Evolutionary conservation across 35 echinoderm and acorn worm genomes (phyloP).

Genomic region (Strongylocentrotus purpuratus): DNA sequence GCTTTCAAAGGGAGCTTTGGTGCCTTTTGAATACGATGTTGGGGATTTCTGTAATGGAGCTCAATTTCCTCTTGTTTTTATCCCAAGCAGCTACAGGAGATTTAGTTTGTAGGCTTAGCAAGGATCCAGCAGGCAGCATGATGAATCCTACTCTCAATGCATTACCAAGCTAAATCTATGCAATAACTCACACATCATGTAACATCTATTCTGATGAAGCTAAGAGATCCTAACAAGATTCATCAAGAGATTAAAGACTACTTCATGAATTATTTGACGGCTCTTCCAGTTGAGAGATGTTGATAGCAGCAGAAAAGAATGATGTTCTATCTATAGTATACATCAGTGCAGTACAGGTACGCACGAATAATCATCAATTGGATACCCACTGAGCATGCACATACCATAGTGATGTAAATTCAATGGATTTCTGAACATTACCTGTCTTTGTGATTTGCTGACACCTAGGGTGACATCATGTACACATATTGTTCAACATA

Average conservation of each 20-base stretch:
- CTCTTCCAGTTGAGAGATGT: no score
- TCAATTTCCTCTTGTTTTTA: slow-evolving; percentile 19
- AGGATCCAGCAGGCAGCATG: neutral
- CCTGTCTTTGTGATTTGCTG: no score
- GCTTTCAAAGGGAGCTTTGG: neutral
- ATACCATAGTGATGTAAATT: no score
- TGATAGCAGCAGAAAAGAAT: no score
- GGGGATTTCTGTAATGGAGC: slow-evolving; percentile 30
- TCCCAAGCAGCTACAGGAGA: neutral
- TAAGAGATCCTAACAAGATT: neutral
- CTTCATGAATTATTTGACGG: neutral
- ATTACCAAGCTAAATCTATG: neutral
- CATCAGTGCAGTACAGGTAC: no score
- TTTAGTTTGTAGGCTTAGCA: neutral
- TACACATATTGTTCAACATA: no score
- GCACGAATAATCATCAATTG: no score
- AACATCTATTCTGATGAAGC: neutral
- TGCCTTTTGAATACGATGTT: neutral
- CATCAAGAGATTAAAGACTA: neutral
- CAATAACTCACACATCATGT: neutral
- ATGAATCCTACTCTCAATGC: neutral
- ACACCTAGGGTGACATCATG: no score
- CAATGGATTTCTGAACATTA: no score
- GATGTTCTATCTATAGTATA: no score
- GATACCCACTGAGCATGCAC: no score